Base-by-base conservation (phyloP, 64 coral and sea anemone genomes). In the Dendrophyllia cribrosa region DNA sequence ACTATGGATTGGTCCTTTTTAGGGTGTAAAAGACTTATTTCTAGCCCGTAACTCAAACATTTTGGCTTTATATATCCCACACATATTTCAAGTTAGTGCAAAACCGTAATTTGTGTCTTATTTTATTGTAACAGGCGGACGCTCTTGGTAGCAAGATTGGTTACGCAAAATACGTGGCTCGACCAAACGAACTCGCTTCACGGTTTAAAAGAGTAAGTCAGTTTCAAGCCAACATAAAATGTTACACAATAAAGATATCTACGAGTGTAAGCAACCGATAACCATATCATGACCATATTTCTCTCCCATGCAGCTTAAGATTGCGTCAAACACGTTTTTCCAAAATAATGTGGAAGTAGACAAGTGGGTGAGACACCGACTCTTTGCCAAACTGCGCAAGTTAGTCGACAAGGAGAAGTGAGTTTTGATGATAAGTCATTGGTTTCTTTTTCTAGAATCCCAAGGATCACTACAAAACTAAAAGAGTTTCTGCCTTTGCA, bases 331-430 rank as follows among this genome's bases (percentile, higher is more conserved):
- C 8, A 65, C 84, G 59, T 88, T 99, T 23, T 99, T 99, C 70
- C 66, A 78, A 43, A 99, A 99, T 87, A 96, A 95, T 56, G 88
- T 99, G 0, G 96, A 99, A 69, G 97, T 99, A 7, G 97, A 99
- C 72, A 93, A 79, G 82, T 99, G 97, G 97, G 97, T 99, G 23
- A 95, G 95, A 61, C 69, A 68, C 17, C 77, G 88, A 43, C 85
- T 99, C 22, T 93, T 92, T 62, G 51, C 69, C 52, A 99, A 99
- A 89, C 83, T 99, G 25, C 91, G 97, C n/a, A 96, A 94, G 83
- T 10, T 87, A 0, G 97, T 99, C 7, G 97, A 99, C 64, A 90
- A 93, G 75, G 91, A 99, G 60, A 99, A 99, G 97, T 99, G 87
- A 96, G 97, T 85, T 51, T 13, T 11, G 51, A 64, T n/a, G 14